Base-by-base conservation (phyloP, 2,888 invertebrate genomes). In the Chrysolina haemoptera region DNA sequence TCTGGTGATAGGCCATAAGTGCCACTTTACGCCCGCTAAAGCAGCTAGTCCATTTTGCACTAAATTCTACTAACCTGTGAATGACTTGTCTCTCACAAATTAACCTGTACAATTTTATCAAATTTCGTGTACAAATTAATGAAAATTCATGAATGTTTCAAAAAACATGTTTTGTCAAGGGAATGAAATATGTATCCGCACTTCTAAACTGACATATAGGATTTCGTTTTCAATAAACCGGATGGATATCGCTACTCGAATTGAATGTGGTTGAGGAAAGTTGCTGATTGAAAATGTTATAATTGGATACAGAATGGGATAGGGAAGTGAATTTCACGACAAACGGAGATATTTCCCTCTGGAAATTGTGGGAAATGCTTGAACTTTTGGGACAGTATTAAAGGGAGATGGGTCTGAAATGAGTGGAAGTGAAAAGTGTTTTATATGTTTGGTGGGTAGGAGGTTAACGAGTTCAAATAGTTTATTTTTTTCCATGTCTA, bases 271-370 rank as follows among this genome's bases (percentile, higher is more conserved):
- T 53, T 53, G 53, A 18, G 20, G 18, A 20, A 53, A 20, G 53
- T 53, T 53, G 18, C 18, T 53, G 53, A 53, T 53, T 53, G 53
- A 53, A 53, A 53, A 53, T 53, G 53, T 53, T 53, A 53, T 53
- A 53, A 53, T 53, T 53, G 53, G 53, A 53, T 53, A 53, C 53
- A 53, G 53, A 53, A 53, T 20, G 20, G 20, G 20, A 53, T 20
- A 53, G 18, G 18, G 11, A 53, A 53, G 53, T 53, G 53, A 53
- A 53, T 18, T 12, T 53, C 53, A 53, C 22, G 18, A 18, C 22
- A 20, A 18, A 12, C 20, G 20, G 11, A 53, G 10, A 20, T 20
- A 53, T 53, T 20, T 53, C 53, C 53, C 53, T 18, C 10, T 12
- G 53, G 53, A 53, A 53, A 53, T 53, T 20, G 18, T 53, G 53